A percentile compares a stretch with the other conserved stretches of the same genome.
Conservation (phyloP, 2,888 invertebrate species). For the Vesta saturnalis region DNA sequence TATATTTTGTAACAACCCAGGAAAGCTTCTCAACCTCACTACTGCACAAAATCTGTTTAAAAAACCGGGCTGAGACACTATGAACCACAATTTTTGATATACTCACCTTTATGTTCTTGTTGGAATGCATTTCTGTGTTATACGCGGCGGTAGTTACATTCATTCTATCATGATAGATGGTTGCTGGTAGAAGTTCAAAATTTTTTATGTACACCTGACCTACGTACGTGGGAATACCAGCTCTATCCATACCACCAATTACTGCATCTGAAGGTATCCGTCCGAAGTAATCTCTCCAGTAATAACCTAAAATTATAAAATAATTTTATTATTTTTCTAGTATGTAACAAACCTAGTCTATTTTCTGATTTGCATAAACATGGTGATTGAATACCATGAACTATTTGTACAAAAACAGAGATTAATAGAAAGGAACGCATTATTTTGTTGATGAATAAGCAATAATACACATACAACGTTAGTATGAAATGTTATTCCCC, state of each 20-base stretch:
- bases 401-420: too few species aligned
- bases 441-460: too few species aligned
- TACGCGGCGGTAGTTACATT: conserved; percentile 14
- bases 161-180: conserved; percentile 17
- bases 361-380: too few species aligned
- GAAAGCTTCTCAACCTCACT: neutral
- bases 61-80: too few species aligned
- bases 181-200: conserved; percentile 20
- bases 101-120: conserved; percentile 21
- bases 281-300: conserved; percentile 22
- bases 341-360: too few species aligned
- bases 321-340: too few species aligned
- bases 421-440: too few species aligned
- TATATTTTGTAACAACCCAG: conserved; percentile 13
- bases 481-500: too few species aligned
- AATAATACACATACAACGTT: too few species aligned
- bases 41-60: conserved; percentile 15
- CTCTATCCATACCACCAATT: conserved; percentile 15
- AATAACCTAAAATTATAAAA: conserved; percentile 21
- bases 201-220: conserved; percentile 16
- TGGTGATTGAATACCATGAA: too few species aligned
- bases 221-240: conserved; percentile 14
- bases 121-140: neutral
- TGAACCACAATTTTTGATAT: neutral
- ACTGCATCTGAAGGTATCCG: conserved; percentile 18